phyloP scores from a whole-genome alignment of 2,888 invertebrate genomes.

The Drosophila vallismaia region DNA sequence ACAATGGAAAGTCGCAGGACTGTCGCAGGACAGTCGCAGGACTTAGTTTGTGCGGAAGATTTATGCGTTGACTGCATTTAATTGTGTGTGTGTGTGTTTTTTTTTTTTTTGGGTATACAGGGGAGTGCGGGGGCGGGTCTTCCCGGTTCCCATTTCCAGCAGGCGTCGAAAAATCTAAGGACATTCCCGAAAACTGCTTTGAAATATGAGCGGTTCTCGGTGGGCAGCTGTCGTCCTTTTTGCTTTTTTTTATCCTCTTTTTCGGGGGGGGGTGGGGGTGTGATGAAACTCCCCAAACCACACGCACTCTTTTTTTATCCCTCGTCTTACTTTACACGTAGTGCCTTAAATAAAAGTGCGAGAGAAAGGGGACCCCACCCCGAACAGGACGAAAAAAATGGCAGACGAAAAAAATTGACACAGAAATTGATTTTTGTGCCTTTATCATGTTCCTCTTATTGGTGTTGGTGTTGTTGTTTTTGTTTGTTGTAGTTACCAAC shows the following conservation, averaged over 20 bases:
- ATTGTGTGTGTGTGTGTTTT: too few species aligned
- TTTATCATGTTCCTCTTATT: conserved; percentile 53
- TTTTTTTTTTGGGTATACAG: neutral
- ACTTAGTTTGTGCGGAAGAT: conserved; percentile 31
- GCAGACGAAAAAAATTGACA: conserved; percentile 54
- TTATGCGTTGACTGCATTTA: conserved; percentile 39
- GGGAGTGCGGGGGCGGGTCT: neutral
- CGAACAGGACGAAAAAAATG: conserved; percentile 4
- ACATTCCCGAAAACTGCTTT: conserved; percentile 47
- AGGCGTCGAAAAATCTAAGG: conserved; percentile 31
- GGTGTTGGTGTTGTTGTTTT: conserved; percentile 12
- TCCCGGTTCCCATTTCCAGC: conserved; percentile 11
- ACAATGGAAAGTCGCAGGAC: conserved; percentile 10
- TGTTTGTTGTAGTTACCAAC: conserved; percentile 52
- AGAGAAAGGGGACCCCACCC: conserved; percentile 13
- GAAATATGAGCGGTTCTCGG: conserved; percentile 60
- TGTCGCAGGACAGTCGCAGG: conserved; percentile 1
- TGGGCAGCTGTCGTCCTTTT: conserved; percentile 4
- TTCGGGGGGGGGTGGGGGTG: too few species aligned
- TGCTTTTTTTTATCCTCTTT: conserved; percentile 17
- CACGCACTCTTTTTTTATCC: conserved; percentile 21
- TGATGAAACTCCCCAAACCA: conserved; percentile 7
- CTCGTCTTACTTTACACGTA: conserved; percentile 37
- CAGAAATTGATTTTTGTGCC: conserved; percentile 72
- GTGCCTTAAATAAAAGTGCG: conserved; percentile 16